Evolutionary conservation across 2,797 vertebrate genomes (phyloP).

Genomic region (Muscicapa striata): DNA sequence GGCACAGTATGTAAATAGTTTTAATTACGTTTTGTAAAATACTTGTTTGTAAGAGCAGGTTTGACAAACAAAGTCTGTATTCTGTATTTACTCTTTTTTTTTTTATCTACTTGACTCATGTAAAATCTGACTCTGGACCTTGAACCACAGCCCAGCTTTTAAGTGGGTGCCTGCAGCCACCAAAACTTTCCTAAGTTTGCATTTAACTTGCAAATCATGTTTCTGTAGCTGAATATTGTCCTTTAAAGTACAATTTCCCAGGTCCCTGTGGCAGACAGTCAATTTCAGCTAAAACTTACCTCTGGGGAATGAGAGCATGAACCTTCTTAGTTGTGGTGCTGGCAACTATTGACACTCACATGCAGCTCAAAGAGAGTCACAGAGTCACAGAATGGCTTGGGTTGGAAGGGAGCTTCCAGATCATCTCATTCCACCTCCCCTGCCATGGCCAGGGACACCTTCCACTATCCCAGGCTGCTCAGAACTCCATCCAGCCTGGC

Average conservation of each 20-base stretch:
- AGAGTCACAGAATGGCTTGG: neutral
- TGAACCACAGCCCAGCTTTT: neutral
- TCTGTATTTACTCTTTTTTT: neutral
- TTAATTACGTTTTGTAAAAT: neutral
- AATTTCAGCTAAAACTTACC: neutral
- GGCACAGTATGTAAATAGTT: neutral
- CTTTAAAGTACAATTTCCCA: neutral
- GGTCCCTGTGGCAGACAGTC: neutral
- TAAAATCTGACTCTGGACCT: neutral
- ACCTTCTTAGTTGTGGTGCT: neutral
- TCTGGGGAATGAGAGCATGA: neutral
- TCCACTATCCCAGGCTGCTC: too few species aligned
- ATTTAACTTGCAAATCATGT: neutral
- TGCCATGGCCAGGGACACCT: neutral
- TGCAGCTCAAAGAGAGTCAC: neutral
- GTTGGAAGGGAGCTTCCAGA: neutral
- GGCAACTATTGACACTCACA: fast-evolving
- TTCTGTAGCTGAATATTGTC: neutral
- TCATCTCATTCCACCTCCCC: neutral
- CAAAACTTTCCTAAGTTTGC: neutral
- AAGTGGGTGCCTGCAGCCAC: neutral
- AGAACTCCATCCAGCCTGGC: neutral
- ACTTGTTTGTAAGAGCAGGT: neutral
- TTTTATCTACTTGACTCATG: neutral
- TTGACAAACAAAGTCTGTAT: neutral